Evolutionary conservation across 2,797 vertebrate species (phyloP).

Genomic region (Macropus fuliginosus): DNA sequence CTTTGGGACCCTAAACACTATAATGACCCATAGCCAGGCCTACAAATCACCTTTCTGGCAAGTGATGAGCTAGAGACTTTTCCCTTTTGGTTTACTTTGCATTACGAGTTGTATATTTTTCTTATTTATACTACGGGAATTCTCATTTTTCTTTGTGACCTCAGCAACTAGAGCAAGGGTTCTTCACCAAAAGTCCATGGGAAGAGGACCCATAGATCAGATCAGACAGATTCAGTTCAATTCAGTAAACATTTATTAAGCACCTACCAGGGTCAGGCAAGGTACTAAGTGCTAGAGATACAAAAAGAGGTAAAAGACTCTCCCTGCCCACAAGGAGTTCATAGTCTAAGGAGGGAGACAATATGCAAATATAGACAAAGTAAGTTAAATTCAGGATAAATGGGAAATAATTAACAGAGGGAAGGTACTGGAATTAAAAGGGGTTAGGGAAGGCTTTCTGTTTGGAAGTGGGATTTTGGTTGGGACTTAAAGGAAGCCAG

Average conservation of each 20-base stretch:
- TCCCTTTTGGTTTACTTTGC: background rate
- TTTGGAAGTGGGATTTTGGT: background rate
- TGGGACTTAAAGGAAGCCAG: background rate
- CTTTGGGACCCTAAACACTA: background rate
- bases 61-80: background rate
- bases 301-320: background rate
- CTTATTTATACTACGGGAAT: background rate
- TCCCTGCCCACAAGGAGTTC: background rate
- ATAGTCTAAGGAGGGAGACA: background rate
- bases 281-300: too few relatives aligned
- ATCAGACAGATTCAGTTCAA: background rate
- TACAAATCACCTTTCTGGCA: background rate
- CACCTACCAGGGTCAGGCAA: background rate
- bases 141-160: background rate
- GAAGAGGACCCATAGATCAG: too few relatives aligned
- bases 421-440: background rate
- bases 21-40: background rate
- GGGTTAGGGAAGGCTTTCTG: background rate
- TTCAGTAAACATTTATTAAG: background rate
- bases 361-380: background rate
- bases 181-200: background rate
- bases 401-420: background rate
- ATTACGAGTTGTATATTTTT: background rate
- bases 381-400: background rate
- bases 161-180: background rate